Base-by-base conservation (phyloP, 2,113 vertebrate species). In the Typhlomys cinereus region DNA sequence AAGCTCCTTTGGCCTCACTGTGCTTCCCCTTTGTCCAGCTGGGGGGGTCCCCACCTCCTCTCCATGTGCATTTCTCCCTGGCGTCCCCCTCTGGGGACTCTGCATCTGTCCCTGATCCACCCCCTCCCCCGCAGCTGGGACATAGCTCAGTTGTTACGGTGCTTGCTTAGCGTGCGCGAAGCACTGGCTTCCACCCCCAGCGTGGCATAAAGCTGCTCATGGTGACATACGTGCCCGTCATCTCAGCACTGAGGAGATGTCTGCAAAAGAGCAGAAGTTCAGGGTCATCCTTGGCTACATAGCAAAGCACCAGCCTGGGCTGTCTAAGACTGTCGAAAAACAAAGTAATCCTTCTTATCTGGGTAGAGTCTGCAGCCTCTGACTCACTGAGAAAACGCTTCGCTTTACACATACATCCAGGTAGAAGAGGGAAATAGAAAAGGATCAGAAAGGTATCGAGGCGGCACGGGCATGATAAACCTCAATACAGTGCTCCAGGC, bases 21-120 rank as follows among this genome's bases (percentile, higher is more conserved):
- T 15, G 21, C 46, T 59, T 70, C 66, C 23, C 41, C 0, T 0
- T 5, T 50, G 21, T 20, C 25, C 0, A 3, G 48, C 17, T 10
- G 48, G 1, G 0, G 57, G 12, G 20, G 15, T 50, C 64, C 18
- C 29, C 3, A 4, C 54, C 76, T 29, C 41, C 64, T 66, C 64
- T 18, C 41, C 8, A 34, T 27, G 34, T 2, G 3, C 18, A 6
- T 4, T n/a, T 27, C 36, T 64, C 34, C 41, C n/a, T 23, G n/a
- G 25, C 10, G 0, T 39, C 83, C 62, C 48, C 23, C 62, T n/a
- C 1, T 34, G n/a, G 31, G 23, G 61, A 83, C 64, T 54, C 61
- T 14, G 61, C 62, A 67, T 17, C 7, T 6, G 7, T 13, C n/a
- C n/a, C 29, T 57, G 23, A 15, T 4, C 3, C 39, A 52, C 76